Evolutionary conservation across 2,113 vertebrate species (phyloP), one percentile per base, ranked within the genome.

Genomic region (Lophochroa leadbeateri): DNA sequence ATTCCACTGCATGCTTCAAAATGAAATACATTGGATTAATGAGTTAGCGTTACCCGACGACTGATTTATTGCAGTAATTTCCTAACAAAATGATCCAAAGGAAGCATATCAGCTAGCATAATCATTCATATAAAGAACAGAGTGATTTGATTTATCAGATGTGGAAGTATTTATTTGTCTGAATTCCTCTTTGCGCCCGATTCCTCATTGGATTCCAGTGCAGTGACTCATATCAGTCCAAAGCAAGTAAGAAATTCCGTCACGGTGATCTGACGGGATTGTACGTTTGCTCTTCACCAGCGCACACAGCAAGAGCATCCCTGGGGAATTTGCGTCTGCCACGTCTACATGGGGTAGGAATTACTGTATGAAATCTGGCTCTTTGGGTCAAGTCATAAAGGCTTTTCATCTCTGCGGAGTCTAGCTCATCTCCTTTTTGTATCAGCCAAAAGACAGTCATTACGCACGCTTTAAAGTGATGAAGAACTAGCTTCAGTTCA

Each of bases 51-150:
- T 86, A 60, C 63, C 49, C 0, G 1, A n/a, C 75, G 61, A 90
- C 80, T 96, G 65, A 92, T 86, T 95, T 94, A 92, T 95, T 89
- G 88, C 95, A 89, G 86, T 43, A 17, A 85, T 67, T 95, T 97
- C 84, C 91, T 86, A 90, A 80, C 72, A 80, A 92, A 80, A 20
- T 50, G 79, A 71, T 90, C 37, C 74, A 47, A 52, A 91, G 75
- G 85, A 92, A 90, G 64, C 0, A 2, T n/a, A 79, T 82, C 92
- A 92, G 57, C 65, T 86, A 74, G 41, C 35, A 44, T 47, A 77
- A 79, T 57, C 75, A 71, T 83, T 86, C 78, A 50, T 23, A 31
- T 27, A 61, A 57, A 69, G 86, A 86, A 86, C 41, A 47, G 5
- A 41, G 55, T 23, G 8, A 47, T 88, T 77, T 76, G 61, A 83